Conservation (phyloP, 2,113 vertebrate genomes). For the Alces alces region DNA sequence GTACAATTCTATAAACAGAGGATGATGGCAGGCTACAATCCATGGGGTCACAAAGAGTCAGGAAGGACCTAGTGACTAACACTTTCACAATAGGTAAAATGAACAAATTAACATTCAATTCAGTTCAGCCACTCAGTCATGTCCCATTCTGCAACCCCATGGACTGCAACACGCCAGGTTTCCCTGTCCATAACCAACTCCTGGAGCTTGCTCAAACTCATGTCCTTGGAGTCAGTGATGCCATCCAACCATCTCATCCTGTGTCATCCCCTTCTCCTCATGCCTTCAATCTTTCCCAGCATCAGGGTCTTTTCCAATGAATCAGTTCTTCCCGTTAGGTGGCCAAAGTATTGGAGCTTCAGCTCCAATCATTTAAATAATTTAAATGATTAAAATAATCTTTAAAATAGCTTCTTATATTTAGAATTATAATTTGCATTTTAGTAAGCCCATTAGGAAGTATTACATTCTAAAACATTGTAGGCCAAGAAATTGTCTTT, state of each 20-base stretch:
- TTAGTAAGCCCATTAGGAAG: not conserved
- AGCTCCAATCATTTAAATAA: not conserved
- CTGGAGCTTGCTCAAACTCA: not conserved
- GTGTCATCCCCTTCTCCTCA: not conserved
- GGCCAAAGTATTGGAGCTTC: not conserved
- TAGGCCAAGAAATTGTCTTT: not conserved
- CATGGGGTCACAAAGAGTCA: not conserved
- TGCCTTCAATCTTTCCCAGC: not conserved
- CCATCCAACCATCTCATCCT: not conserved
- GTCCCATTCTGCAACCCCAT: not conserved
- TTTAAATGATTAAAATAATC: not conserved
- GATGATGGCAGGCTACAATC: not conserved
- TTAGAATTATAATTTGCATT: not conserved
- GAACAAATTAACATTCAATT: not conserved
- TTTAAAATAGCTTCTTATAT: not conserved
- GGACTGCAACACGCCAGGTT: not conserved
- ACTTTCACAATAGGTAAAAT: not conserved
- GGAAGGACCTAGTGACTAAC: not conserved
- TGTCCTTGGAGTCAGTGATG: not conserved
- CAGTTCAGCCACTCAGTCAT: not conserved
- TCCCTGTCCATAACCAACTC: not conserved
- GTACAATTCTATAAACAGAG: not conserved
- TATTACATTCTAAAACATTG: not conserved
- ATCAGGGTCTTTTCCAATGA: not conserved
- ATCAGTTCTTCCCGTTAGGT: not conserved